Evolutionary conservation across 2,888 invertebrate species (phyloP), one percentile per base, ranked within the genome.

Genomic region (Trissonchulus sp.): DNA sequence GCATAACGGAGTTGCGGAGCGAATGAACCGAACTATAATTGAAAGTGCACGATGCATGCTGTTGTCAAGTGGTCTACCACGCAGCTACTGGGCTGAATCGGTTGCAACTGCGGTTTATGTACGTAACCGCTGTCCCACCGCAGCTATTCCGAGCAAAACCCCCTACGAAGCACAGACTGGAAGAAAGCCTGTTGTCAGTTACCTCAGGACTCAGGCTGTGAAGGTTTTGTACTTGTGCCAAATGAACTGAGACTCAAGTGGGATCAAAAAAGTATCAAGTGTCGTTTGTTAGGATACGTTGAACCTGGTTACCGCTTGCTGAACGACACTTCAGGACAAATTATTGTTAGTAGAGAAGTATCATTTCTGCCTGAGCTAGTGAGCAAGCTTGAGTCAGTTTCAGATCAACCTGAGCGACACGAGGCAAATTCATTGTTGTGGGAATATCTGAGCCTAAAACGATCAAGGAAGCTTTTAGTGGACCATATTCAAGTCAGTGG

Each of bases 41-140:
- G 79, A 81, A 69, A 76, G 74, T 65, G 76, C 77, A 37, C 34
- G 77, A 15, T 63, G 72, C 18, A 79, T 79, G 76, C 62, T 80
- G 15, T 34, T 35, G 8, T 72, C 77, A 34, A 68, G 77, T 15
- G 63, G 73, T 31, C 60, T 80, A 35, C 75, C 76, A 0, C 60
- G 72, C 31, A 73, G 69, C 30, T 77, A 78, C n/a, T 81, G 79
- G 80, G 79, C 76, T 31, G 78, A 81, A n/a, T 3, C 65, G 31
- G n/a, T 63, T 28, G n/a, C 48, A 48, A 48, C 48, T 48, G 48
- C 48, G 23, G 23, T 8, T 23, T 48, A 48, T 23, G 48, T 48
- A 15, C n/a, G 77, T 62, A 81, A 81, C 68, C 36, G 79, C 36
- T 71, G 77, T 31, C 76, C 65, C 1, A 68, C 76, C 30, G 75